Conservation (phyloP, 2,113 vertebrate genomes). For the Halichoerus grypus region DNA sequence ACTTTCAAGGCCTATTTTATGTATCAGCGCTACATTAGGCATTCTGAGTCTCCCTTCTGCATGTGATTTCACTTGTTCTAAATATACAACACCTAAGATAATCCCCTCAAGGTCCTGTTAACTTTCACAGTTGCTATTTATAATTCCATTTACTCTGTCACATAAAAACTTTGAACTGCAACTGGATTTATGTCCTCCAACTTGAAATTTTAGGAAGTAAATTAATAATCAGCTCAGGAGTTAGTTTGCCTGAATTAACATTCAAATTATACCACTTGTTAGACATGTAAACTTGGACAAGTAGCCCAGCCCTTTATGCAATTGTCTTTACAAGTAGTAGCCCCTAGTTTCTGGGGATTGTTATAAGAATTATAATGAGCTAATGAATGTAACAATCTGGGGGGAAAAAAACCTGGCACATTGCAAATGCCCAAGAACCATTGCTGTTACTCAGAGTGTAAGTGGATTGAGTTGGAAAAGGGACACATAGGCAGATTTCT, state of each 20-base stretch:
- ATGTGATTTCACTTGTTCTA: constrained; percentile 12
- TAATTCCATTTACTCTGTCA: constrained; percentile 10
- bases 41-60: neutral
- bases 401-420: neutral
- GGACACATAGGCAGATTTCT: neutral
- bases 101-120: neutral
- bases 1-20: neutral
- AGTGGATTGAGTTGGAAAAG: constrained; percentile 21
- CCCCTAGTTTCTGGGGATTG: neutral
- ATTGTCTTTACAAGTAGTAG: neutral
- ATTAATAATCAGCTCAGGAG: neutral
- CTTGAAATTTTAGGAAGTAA: constrained; percentile 47
- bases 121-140: neutral
- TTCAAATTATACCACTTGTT: neutral
- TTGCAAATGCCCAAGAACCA: neutral
- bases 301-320: neutral
- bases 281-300: neutral
- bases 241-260: constrained; percentile 28
- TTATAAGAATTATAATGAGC: neutral
- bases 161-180: neutral
- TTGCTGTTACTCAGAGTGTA: constrained; percentile 3
- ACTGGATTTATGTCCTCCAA: neutral
- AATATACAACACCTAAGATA: neutral
- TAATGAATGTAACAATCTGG: neutral
- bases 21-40: constrained; percentile 9